These are phyloP conservation scores for Rhodinocichla rosea DNA, from an alignment of 2,113 vertebrate species.

Conservation along the genomic window DNA sequence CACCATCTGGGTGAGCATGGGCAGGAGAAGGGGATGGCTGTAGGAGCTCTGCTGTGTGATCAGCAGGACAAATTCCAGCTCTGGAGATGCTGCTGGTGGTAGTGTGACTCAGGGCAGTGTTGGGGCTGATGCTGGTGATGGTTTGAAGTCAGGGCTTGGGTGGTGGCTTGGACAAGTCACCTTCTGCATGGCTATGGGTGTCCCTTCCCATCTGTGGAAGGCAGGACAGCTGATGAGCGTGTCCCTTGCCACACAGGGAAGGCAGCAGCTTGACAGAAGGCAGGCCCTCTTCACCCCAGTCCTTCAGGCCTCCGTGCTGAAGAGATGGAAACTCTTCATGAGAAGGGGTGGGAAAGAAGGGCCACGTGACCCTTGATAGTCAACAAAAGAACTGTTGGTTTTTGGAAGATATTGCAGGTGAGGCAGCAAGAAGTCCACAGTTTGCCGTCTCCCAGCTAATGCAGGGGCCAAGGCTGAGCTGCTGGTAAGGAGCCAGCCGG, in stretches of 20 bases:
- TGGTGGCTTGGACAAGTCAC: too few species aligned
- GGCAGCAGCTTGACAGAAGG: background rate
- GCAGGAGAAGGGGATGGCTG: background rate
- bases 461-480: too few species aligned
- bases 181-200: background rate
- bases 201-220: background rate
- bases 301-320: background rate
- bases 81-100: accelerated
- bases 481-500: background rate
- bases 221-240: background rate
- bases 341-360: background rate
- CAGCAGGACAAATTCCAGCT: background rate
- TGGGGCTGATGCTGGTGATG: background rate
- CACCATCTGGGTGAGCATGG: background rate
- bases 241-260: background rate
- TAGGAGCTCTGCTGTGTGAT: background rate
- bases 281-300: accelerated
- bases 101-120: background rate
- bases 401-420: background rate
- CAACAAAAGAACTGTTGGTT: background rate
- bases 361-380: accelerated
- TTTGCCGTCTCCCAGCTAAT: background rate
- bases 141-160: background rate
- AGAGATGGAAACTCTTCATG: accelerated
- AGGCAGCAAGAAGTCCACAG: background rate